Evolutionary conservation across 2,797 vertebrate genomes (phyloP), one percentile per base, ranked within the genome.

Genomic region (Moxostoma hubbsi): DNA sequence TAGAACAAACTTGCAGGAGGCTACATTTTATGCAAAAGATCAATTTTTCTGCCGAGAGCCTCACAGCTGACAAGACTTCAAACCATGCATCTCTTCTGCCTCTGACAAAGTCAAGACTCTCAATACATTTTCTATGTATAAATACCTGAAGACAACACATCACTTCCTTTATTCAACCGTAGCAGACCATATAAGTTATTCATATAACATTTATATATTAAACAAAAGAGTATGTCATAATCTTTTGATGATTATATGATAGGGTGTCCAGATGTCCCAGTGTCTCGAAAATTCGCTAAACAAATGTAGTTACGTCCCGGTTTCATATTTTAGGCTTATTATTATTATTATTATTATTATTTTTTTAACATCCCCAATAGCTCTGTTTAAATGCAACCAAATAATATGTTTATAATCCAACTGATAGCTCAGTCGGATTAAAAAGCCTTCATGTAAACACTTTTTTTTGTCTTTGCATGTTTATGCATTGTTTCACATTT

Each of bases 11-110:
- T 85, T 80, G 54, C 83, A 87, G 77, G 76, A 87, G 86, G 86
- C 78, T 83, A 84, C 65, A 4, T 85, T 89, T 89, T 86, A 86
- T 88, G 84, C 76, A 79, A 88, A 88, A 51, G 78, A 82, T 77
- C 72, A 67, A 84, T 90, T 88, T 86, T 81, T 90, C 84, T 85
- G 82, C 73, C 36, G 50, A 89, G 78, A 84, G 84, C 79, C 79
- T 82, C 59, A 64, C 76, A 76, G 51, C 81, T 76, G 86, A 78
- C 83, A 78, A 80, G 82, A 80, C 82, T 84, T 88, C 77, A 86
- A 80, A 84, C 79, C 82, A 80, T 79, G 77, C 62, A 72, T 75
- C 68, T 69, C 51, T 77, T 69, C 63, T 7, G 49, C 24, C 57
- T 46, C 24, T 12, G 18, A 18, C 24, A 45, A 69, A 62, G 75